phyloP scores from a whole-genome alignment of 2,797 vertebrate genomes.

The Sarcophilus harrisii region DNA sequence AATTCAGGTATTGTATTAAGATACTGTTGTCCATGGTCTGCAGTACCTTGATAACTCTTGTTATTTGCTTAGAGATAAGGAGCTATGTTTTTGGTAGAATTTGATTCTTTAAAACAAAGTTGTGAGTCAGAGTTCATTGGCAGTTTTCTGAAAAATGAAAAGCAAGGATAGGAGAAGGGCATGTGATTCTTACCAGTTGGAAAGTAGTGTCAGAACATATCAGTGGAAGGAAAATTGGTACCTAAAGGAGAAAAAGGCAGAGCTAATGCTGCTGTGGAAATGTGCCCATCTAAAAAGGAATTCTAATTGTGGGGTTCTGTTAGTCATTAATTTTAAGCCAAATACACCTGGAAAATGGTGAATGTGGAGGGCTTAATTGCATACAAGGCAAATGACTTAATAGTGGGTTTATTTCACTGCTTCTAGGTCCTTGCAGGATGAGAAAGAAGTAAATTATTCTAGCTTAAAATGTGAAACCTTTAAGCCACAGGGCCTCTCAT shows the following conservation, averaged over 20 bases:
- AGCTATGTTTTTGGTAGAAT: neutral
- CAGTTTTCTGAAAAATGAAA: neutral
- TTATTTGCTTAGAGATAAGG: neutral
- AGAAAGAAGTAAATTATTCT: conserved; percentile 36
- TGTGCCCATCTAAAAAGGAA: conserved; percentile 29
- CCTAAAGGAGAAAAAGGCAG: neutral
- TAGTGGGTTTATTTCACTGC: conserved; percentile 11
- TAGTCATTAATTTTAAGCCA: neutral
- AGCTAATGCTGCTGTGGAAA: conserved; percentile 20
- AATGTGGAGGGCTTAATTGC: neutral
- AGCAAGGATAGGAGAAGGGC: neutral
- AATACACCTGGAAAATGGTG: neutral
- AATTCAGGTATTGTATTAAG: neutral
- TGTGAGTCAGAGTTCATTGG: neutral
- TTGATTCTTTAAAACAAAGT: conserved; percentile 1
- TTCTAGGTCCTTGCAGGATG: conserved; percentile 25
- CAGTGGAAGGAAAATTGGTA: neutral
- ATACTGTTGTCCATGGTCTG: neutral
- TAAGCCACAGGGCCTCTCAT: conserved; percentile 10
- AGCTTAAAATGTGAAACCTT: conserved; percentile 11
- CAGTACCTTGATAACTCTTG: neutral
- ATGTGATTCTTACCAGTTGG: neutral
- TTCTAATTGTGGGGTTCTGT: neutral
- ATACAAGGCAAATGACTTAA: neutral
- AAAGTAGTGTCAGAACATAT: neutral